Conservation (phyloP, 2,113 vertebrate species). For the Pluvianellus socialis region DNA sequence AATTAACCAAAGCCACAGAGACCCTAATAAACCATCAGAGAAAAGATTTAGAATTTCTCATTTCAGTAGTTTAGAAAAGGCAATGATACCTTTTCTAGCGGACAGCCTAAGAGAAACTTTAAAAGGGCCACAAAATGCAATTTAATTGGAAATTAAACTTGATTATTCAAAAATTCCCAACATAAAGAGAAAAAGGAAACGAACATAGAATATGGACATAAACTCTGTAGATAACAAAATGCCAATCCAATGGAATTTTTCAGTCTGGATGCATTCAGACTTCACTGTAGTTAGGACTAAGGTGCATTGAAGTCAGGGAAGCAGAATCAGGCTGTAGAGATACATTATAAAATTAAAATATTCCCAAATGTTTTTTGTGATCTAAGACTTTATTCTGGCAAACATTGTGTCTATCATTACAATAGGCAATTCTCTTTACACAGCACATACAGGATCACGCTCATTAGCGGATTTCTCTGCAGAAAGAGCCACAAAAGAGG, state of each 20-base stretch:
- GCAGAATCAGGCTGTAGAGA: neutral
- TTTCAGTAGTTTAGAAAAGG: neutral
- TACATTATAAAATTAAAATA: neutral
- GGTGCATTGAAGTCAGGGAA: neutral
- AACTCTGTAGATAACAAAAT: neutral
- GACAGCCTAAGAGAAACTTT: neutral
- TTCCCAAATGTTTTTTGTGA: neutral
- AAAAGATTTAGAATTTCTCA: neutral
- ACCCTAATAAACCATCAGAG: constrained; percentile 5
- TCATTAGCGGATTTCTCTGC: neutral
- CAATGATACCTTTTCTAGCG: neutral
- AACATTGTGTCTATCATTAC: neutral
- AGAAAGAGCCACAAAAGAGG: neutral
- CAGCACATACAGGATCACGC: neutral
- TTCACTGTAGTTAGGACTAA: neutral
- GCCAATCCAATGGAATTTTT: neutral
- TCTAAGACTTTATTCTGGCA: neutral
- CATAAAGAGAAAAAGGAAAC: neutral
- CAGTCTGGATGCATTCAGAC: neutral
- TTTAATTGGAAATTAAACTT: constrained; percentile 19
- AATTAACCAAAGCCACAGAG: constrained; percentile 57
- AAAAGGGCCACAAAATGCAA: neutral
- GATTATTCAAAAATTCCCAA: neutral
- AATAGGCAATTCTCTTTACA: neutral
- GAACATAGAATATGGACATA: neutral